Percentiles rank a stretch among this genome's conserved stretches.
These are phyloP conservation scores for Champsocephalus gunnari DNA, from an alignment of 2,797 vertebrate genomes.

Conservation along the genomic window DNA sequence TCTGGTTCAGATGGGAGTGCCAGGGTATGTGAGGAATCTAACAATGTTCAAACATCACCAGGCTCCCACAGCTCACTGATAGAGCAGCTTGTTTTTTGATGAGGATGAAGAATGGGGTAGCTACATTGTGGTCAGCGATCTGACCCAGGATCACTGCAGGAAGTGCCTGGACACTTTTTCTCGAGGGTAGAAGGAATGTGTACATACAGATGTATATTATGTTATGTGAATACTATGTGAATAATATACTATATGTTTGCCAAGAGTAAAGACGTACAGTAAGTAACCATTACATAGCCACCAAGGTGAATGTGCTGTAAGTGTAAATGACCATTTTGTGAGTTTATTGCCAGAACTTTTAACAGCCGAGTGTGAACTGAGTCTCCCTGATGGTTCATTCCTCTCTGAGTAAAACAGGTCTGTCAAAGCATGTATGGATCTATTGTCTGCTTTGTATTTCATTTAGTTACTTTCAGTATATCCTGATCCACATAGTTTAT, in stretches of 20 bases:
- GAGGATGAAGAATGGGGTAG: constrained; percentile 48
- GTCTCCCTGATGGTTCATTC: constrained; percentile 59
- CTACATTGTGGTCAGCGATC: constrained; percentile 55
- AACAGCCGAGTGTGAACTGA: constrained; percentile 49
- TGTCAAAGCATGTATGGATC: constrained; percentile 53
- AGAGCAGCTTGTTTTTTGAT: constrained; percentile 48
- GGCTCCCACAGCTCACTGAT: constrained; percentile 43
- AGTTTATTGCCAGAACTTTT: constrained; percentile 68
- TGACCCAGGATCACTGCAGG: constrained; percentile 57
- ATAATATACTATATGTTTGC: constrained; percentile 84
- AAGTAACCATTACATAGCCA: constrained; percentile 77
- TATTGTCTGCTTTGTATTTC: constrained; percentile 62
- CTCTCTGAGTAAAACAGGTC: constrained; percentile 47
- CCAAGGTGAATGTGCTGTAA: constrained; percentile 85
- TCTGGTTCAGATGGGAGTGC: constrained; percentile 36
- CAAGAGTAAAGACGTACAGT: constrained; percentile 79
- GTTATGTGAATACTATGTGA: constrained; percentile 87
- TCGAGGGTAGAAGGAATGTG: constrained; percentile 72
- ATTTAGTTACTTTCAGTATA: constrained; percentile 54
- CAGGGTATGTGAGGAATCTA: constrained; percentile 43
- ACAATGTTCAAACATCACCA: constrained; percentile 28
- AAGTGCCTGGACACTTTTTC: constrained; percentile 84
- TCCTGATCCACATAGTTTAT: constrained; percentile 28
- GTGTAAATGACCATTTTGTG: constrained; percentile 81
- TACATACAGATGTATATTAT: constrained; percentile 88